Evolutionary conservation across 2,113 vertebrate genomes (phyloP).

Genomic region (Cercocebus atys): DNA sequence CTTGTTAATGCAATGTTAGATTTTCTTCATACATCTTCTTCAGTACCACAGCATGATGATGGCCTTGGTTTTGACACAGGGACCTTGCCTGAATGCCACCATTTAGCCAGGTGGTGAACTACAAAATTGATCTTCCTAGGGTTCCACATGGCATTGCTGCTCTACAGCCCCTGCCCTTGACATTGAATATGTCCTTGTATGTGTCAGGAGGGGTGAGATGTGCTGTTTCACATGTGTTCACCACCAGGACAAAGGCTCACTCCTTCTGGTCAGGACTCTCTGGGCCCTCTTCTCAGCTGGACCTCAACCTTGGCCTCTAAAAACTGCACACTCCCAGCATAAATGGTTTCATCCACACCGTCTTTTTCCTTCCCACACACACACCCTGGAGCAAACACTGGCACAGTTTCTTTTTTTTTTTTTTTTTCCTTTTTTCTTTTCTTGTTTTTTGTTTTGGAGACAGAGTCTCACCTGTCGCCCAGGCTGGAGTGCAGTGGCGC

Average conservation of each 20-base stretch:
- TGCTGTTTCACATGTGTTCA: background rate
- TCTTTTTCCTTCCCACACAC: too few species aligned
- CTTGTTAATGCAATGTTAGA: slow-evolving; percentile 2
- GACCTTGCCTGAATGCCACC: slow-evolving; percentile 33
- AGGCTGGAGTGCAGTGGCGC: too few species aligned
- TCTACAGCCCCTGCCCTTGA: background rate
- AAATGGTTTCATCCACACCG: too few species aligned
- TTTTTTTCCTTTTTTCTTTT: too few species aligned
- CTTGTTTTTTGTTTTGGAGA: too few species aligned
- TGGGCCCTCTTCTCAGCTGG: background rate
- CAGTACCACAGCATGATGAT: background rate
- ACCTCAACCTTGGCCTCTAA: too few species aligned
- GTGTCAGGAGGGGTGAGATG: background rate
- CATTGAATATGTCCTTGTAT: background rate
- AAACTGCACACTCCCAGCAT: too few species aligned
- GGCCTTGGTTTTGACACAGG: background rate
- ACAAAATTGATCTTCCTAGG: background rate
- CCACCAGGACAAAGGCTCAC: background rate
- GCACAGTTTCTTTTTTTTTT: too few species aligned
- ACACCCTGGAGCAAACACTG: too few species aligned
- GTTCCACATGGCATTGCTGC: background rate
- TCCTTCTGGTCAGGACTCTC: background rate
- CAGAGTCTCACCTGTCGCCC: too few species aligned
- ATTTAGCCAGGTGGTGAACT: slow-evolving; percentile 55
- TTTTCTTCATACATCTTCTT: slow-evolving; percentile 41